phyloP scores from a whole-genome alignment of 1,140 invertebrate genomes.

The Papilio machaon region DNA sequence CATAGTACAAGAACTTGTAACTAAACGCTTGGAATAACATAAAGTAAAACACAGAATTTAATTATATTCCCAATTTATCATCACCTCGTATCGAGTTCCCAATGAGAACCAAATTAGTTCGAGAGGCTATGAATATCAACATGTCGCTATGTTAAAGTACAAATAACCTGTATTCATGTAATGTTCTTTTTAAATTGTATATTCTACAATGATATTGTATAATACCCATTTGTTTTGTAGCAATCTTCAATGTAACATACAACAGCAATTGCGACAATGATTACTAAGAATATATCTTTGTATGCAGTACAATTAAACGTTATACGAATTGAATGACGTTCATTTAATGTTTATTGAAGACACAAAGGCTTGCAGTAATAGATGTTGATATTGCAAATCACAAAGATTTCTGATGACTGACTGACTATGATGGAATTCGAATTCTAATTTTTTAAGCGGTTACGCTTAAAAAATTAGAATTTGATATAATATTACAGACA shows the following conservation, averaged over 20 bases:
- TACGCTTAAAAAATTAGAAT: background rate
- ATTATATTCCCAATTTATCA: too few relatives aligned
- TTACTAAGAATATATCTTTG: conserved; percentile 28
- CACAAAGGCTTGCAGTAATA: conserved; percentile 28
- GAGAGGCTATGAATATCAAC: too few relatives aligned
- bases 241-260: background rate
- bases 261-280: conserved; percentile 16
- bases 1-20: background rate
- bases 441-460: too few relatives aligned
- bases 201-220: background rate
- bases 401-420: background rate
- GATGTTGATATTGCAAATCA: background rate
- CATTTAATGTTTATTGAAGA: conserved; percentile 28
- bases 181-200: background rate
- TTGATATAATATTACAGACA: background rate
- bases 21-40: background rate
- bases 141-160: too few relatives aligned
- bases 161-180: background rate
- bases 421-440: background rate
- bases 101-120: too few relatives aligned
- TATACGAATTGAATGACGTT: conserved; percentile 26
- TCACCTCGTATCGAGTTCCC: too few relatives aligned
- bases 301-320: conserved; percentile 24
- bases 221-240: background rate
- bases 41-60: too few relatives aligned